phyloP scores from a whole-genome alignment of 2,113 vertebrate genomes.

The Ageneiosus marmoratus region DNA sequence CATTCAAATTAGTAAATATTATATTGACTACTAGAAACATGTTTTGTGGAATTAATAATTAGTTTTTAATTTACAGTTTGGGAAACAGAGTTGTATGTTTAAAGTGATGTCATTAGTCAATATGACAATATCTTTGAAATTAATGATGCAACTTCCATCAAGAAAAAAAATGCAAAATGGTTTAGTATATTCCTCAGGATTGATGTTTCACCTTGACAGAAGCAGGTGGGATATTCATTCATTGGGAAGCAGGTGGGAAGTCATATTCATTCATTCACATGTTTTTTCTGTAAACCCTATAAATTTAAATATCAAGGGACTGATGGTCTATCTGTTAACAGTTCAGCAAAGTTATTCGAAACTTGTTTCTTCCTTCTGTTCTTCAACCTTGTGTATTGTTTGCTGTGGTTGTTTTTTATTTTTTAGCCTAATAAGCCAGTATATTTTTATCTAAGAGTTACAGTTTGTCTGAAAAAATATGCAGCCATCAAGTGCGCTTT shows the following conservation, averaged over 20 bases:
- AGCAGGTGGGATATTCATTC: constrained; percentile 12
- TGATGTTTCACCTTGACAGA: constrained; percentile 37
- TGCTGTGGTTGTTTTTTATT: neutral
- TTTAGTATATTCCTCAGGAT: constrained; percentile 26
- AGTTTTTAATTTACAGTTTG: neutral
- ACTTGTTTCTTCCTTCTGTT: constrained; percentile 7
- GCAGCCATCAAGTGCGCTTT: constrained; percentile 26
- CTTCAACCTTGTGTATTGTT: neutral
- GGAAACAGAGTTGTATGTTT: neutral
- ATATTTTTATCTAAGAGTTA: constrained; percentile 24
- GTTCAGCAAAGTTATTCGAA: constrained; percentile 15
- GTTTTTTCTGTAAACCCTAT: neutral
- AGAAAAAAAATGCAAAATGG: neutral
- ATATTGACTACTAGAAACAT: neutral
- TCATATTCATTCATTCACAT: neutral
- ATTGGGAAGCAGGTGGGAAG: constrained; percentile 18
- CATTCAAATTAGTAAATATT: neutral
- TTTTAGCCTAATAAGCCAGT: neutral
- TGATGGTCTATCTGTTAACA: neutral
- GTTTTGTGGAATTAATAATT: neutral
- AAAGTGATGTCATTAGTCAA: neutral
- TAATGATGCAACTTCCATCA: neutral
- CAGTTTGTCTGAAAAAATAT: constrained; percentile 27
- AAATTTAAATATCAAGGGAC: neutral
- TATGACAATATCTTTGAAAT: neutral